Evolutionary conservation across 2,888 invertebrate genomes (phyloP), one percentile per base, ranked within the genome.

Genomic region (Troides aeacus): DNA sequence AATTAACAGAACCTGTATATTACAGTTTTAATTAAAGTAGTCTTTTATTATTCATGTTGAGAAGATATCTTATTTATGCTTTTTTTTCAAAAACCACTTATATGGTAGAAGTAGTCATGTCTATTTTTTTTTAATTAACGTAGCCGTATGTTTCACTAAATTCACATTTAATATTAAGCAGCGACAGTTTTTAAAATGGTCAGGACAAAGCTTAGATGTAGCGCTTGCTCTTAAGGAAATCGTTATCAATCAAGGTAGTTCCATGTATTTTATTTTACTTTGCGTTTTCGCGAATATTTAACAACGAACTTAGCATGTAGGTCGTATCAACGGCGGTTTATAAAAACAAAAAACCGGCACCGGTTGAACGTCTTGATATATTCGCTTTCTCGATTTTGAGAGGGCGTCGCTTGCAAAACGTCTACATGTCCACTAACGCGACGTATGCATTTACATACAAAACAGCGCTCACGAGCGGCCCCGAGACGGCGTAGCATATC

Each of bases 391-490:
- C n/a, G 78, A 81, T 80, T 83, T 84, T 81, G 79, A 83, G 78
- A 80, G 30, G 81, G 83, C 82, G 84, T 85, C 81, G 42, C 60
- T 71, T 70, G 78, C 81, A 85, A 81, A 84, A 77, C 78, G 75
- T 75, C 76, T 65, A 79, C 79, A 71, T 81, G 81, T 81, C 80
- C 74, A 75, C 68, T 75, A 71, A 69, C 72, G 82, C 84, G 86
- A 86, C 84, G 79, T 79, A 75, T 74, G 77, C 83, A 91, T 91
- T 90, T 89, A 88, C 90, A 90, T 91, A 90, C 87, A 90, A 89
- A 90, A 85, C 86, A 80, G 74, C 75, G 79, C 78, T 81, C 84
- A 85, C 83, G 88, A 84, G 84, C 86, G 82, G 82, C 80, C 79
- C 79, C 76, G 77, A 83, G 87, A 88, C 87, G 87, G 82, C 84